Evolutionary conservation across 2,888 invertebrate species (phyloP).

Genomic region (Agrilus biguttatus): DNA sequence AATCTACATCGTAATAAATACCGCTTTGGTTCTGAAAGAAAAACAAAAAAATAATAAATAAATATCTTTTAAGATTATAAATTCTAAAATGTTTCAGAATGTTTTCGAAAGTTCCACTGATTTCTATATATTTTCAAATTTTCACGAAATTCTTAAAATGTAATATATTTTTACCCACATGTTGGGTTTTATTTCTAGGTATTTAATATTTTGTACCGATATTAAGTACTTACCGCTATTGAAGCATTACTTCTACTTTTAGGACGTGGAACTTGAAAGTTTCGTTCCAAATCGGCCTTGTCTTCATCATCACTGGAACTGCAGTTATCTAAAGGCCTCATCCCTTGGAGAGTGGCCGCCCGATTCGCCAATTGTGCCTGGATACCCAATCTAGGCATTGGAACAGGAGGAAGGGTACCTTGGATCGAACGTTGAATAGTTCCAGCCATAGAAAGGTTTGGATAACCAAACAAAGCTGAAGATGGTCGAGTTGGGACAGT

Average conservation of each 20-base stretch:
- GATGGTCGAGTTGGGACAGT: slow-evolving; percentile 61
- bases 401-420: slow-evolving; percentile 52
- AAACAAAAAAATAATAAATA: slow-evolving; percentile 7
- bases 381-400: slow-evolving; percentile 49
- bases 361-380: slow-evolving; percentile 24
- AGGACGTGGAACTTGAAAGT: slow-evolving; percentile 66
- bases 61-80: too few species aligned
- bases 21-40: slow-evolving; percentile 69
- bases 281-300: slow-evolving; percentile 57
- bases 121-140: too few species aligned
- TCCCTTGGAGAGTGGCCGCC: slow-evolving; percentile 26
- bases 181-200: too few species aligned
- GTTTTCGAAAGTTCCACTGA: too few species aligned
- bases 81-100: too few species aligned
- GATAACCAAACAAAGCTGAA: slow-evolving; percentile 74
- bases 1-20: slow-evolving; percentile 82
- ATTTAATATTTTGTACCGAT: too few species aligned
- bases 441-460: slow-evolving; percentile 37
- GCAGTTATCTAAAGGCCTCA: slow-evolving; percentile 36
- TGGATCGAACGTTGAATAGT: slow-evolving; percentile 33
- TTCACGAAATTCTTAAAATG: too few species aligned
- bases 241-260: slow-evolving; percentile 62
- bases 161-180: too few species aligned
- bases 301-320: slow-evolving; percentile 54
- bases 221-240: slow-evolving; percentile 36